Evolutionary conservation across 2,113 vertebrate genomes (phyloP), one percentile per base, ranked within the genome.

Genomic region (Ptilorrhoa leucosticta): DNA sequence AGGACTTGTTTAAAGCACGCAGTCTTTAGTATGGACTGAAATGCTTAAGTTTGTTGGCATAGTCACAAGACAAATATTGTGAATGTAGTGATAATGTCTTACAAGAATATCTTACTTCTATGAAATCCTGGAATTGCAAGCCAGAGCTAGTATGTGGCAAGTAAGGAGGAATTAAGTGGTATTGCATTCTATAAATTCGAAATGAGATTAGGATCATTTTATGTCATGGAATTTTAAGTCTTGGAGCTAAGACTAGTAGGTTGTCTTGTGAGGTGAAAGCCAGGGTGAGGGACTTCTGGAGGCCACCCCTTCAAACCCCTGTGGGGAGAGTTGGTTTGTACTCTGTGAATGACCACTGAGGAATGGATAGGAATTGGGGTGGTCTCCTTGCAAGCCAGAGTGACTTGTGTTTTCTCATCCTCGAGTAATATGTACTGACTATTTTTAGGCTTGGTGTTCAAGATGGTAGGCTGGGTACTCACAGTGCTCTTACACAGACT

Each of bases 401-500:
- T n/a, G 31, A 23, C 53, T 75, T 68, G 21, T 64, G 7, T 87
- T 65, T 82, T 91, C 48, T 85, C 10, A 21, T 64, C 40, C 50
- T 47, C 0, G 2, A 10, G 44, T 70, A 69, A 50, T 45, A 28
- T 15, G 24, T 31, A 1, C 17, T 24, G 72, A 26, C 21, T 75
- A 9, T 75, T 84, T 72, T 87, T 70, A 91, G 56, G 44, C 15
- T 37, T 39, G 10, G 7, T 61, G n/a, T 82, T 84, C 44, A 60
- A 13, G 69, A 22, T 50, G 40, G 40, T 40, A 57, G 70, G 40
- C 33, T 85, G 42, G 45, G 35, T 61, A 37, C 63, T 79, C 31
- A 33, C 51, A 40, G 7, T 57, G 77, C 31, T 68, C 20, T 37
- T 66, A 17, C 13, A 7, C 0, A 0, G 53, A 1, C 30, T 47